Evolutionary conservation across 2,888 invertebrate species (phyloP), one percentile per base, ranked within the genome.

Genomic region (Amiota minor): DNA sequence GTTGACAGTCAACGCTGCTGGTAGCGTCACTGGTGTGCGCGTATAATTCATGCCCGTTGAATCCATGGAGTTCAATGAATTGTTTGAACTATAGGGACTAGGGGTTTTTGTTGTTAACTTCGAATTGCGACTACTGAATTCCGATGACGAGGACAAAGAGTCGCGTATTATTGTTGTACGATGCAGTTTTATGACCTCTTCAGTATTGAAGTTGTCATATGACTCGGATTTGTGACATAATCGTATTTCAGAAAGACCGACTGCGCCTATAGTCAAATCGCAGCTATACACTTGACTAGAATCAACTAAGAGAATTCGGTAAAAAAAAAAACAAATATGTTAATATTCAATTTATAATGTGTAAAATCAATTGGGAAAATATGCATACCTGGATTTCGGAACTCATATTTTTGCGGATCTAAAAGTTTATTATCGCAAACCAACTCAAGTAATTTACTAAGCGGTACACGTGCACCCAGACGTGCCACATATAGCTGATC

Each of bases 401-500:
- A 92, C 88, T 94, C 94, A 88, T 95, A 95, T 87, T 94, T 94
- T 71, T 91, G 89, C 35, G 92, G 91, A 87, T 95, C 95, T 84
- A 96, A 90, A 88, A 93, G 92, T 88, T 95, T 96, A 86, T 95
- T 94, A 69, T 92, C 92, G 86, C 95, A 95, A 14, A 95, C 93
- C 87, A 93, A 92, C 73, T 91, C 91, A 81, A 95, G 91, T 70
- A 96, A 92, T 76, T 95, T 93, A 59, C 92, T 92, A 47, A 96
- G 90, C 46, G 92, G 91, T 69, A 93, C 93, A 79, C 93, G 92
- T 14, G 94, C 93, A 78, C 94, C 94, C 75, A 95, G 92, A 77
- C 96, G 91, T 56, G 93, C 92, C 12, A 96, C 95, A 89, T 93
- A 94, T 73, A 96, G 91, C 90, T 96, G 96, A 87, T 94, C 94